phyloP scores from a whole-genome alignment of 2,113 vertebrate species.

The Oreochromis niloticus region DNA sequence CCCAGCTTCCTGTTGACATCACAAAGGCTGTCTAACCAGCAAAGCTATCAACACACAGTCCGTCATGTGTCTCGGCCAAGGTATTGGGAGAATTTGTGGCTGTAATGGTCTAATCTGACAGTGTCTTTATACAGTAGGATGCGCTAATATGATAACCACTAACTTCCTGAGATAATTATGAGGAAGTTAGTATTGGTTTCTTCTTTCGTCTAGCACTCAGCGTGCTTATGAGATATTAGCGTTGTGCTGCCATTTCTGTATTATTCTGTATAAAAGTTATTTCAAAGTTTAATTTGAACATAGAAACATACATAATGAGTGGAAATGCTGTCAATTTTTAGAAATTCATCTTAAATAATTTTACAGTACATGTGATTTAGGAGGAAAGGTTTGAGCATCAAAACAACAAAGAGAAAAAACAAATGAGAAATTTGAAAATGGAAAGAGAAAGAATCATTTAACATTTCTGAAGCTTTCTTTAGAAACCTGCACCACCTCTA shows the following conservation, averaged over 20 bases:
- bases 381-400: neutral
- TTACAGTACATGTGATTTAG: neutral
- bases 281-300: accelerated
- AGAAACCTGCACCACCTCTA: neutral
- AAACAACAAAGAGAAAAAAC: neutral
- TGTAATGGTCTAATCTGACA: neutral
- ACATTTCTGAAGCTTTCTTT: neutral
- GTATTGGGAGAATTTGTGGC: neutral
- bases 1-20: neutral
- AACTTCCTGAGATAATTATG: accelerated
- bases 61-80: neutral
- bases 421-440: neutral
- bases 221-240: neutral
- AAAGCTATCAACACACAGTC: neutral
- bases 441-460: neutral
- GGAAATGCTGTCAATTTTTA: accelerated
- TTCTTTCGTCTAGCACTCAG: neutral
- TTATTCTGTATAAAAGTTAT: neutral
- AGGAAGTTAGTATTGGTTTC: neutral
- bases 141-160: accelerated
- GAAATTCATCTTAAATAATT: neutral
- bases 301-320: neutral
- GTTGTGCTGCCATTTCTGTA: accelerated
- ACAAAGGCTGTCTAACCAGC: neutral
- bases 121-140: accelerated